These are phyloP conservation scores for Chionodraco myersi DNA, from an alignment of 2,113 vertebrate species.

Conservation along the genomic window DNA sequence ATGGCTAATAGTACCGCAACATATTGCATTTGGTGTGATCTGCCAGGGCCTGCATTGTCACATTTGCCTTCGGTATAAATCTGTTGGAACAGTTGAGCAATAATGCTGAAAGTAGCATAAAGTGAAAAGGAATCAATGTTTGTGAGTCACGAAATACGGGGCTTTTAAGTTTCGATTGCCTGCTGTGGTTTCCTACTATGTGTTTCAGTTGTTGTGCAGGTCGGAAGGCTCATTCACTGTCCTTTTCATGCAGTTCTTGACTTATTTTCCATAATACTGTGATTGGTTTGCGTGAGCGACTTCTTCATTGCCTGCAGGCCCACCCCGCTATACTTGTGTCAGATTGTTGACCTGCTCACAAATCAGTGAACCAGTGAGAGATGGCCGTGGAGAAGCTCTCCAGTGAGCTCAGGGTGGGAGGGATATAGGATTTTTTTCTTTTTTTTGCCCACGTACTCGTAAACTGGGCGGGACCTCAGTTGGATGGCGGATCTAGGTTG, in stretches of 20 bases:
- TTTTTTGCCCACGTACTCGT: slow-evolving; percentile 41
- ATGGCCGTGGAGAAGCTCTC: slow-evolving; percentile 24
- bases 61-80: neutral
- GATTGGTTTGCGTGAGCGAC: neutral
- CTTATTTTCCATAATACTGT: neutral
- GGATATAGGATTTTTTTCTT: neutral
- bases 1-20: neutral
- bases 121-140: neutral
- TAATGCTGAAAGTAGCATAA: too few relatives aligned
- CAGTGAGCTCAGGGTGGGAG: slow-evolving; percentile 57
- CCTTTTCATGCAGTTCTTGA: neutral
- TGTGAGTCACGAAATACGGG: neutral
- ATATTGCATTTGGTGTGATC: too few relatives aligned
- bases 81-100: neutral
- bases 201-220: slow-evolving; percentile 9
- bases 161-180: slow-evolving; percentile 31
- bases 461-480: slow-evolving; percentile 59
- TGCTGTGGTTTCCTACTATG: slow-evolving; percentile 9
- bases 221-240: neutral
- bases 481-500: slow-evolving; percentile 73
- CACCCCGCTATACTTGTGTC: slow-evolving; percentile 42
- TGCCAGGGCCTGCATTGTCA: rapidly evolving
- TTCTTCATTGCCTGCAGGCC: slow-evolving; percentile 26
- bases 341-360: slow-evolving; percentile 38
- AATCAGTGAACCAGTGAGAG: slow-evolving; percentile 56